A percentile compares a stretch with the other conserved stretches of the same genome.
Evolutionary conservation across 2,113 vertebrate species (phyloP).

Genomic region (Miniopterus natalensis): DNA sequence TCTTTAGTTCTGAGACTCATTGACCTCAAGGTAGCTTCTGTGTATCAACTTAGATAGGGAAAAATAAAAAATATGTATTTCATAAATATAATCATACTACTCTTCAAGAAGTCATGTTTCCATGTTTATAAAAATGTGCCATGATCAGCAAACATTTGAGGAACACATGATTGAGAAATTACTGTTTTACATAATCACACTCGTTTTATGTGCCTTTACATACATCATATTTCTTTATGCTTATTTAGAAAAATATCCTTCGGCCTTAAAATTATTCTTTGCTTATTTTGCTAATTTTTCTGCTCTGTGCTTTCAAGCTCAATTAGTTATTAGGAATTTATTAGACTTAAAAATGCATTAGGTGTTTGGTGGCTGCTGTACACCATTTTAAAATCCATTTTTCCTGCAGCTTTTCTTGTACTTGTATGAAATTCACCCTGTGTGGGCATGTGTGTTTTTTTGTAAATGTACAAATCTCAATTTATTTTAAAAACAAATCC

Average conservation of each 20-base stretch:
- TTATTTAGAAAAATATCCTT: conserved; percentile 16
- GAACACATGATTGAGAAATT: not conserved
- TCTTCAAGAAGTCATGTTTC: not conserved
- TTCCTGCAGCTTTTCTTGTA: not conserved
- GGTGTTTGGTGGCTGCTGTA: not conserved
- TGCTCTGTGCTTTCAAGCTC: conserved; percentile 5
- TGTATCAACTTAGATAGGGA: not conserved
- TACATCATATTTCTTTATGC: too few species aligned
- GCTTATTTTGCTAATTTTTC: conserved; percentile 33
- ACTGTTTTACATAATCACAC: not conserved
- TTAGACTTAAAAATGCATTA: conserved; percentile 22
- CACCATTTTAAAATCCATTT: conserved; percentile 27
- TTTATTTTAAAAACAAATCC: conserved; percentile 49
- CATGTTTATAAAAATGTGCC: not conserved
- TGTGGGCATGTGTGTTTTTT: not conserved
- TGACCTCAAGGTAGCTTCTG: not conserved
- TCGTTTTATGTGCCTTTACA: not conserved
- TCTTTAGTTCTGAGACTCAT: not conserved
- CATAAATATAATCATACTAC: not conserved
- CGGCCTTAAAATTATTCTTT: conserved; percentile 26
- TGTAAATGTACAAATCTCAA: conserved; percentile 33
- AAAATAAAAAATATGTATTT: not conserved
- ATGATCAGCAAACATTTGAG: not conserved
- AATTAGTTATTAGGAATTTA: not conserved
- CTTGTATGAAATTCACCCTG: conserved; percentile 32